Evolutionary conservation across 2,888 invertebrate genomes (phyloP), one percentile per base, ranked within the genome.

Genomic region (Conops quadrifasciatus): DNA sequence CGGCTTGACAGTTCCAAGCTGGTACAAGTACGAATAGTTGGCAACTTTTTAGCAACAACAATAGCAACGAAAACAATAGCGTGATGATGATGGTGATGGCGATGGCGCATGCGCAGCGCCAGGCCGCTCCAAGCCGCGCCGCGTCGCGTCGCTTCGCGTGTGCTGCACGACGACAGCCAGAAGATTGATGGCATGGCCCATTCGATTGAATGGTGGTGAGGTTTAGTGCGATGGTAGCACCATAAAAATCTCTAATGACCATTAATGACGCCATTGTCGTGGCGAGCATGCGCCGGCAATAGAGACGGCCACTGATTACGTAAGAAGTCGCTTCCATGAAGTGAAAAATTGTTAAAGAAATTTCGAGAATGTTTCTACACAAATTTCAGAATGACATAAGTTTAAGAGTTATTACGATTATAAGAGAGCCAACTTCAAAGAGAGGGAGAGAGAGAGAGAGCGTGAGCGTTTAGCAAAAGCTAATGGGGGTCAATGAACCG

Each of bases 201-300:
- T 69, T 62, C 63, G 60, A 72, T 62, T 56, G 70, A 67, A 69
- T 75, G 73, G 71, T 72, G 73, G 73, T 70, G 73, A 74, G 71
- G 51, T 49, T 65, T 65, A 75, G 74, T 70, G 71, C 65, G 70
- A 60, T 72, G 67, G 66, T 51, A 43, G 53, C 67, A 71, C 71
- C 64, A 74, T 75, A 73, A 75, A 75, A 71, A 74, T 70, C 70
- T 71, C 71, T 68, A 70, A 64, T 73, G 70, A 26, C 73, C 71
- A 74, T 75, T 45, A 67, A 67, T 51, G 62, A 67, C 56, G 43
- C 59, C 47, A 71, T 62, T 72, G 76, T 71, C 36, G 9, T n/a
- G n/a, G n/a, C n/a, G n/a, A n/a, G n/a, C n/a, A n/a, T 66, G 72
- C 70, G 43, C 16, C 16, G 26, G 47, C 30, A 26, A 16, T 16